Percentiles rank a stretch among this genome's conserved stretches.
These are phyloP conservation scores for Plagiodera versicolora DNA, from an alignment of 2,888 invertebrate genomes.

Conservation along the genomic window DNA sequence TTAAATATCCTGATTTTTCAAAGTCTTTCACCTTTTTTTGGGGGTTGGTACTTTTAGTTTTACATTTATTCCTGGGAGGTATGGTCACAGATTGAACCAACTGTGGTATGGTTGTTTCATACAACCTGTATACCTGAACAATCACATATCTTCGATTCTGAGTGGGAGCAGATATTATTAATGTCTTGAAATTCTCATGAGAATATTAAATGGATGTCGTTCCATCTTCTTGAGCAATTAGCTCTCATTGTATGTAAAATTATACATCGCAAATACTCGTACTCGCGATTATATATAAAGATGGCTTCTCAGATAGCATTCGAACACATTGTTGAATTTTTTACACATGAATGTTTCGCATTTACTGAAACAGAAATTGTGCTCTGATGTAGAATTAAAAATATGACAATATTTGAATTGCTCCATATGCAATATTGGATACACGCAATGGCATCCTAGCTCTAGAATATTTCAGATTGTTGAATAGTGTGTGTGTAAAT, in stretches of 20 bases:
- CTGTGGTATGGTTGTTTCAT: too few relatives aligned
- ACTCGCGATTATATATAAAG: constrained; percentile 17
- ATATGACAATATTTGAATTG: too few relatives aligned
- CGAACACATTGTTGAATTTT: constrained; percentile 21
- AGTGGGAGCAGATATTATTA: constrained; percentile 5
- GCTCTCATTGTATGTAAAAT: constrained; percentile 26
- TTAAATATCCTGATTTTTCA: too few relatives aligned
- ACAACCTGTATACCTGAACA: not conserved
- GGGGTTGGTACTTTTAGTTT: too few relatives aligned
- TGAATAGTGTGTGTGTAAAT: too few relatives aligned
- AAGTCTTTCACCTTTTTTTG: too few relatives aligned
- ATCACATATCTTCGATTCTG: not conserved
- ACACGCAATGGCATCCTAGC: too few relatives aligned
- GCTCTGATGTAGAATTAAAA: not conserved
- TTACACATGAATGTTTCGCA: constrained; percentile 22
- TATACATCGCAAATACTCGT: constrained; percentile 25
- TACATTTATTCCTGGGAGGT: too few relatives aligned
- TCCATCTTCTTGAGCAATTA: constrained; percentile 22
- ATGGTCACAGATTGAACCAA: too few relatives aligned
- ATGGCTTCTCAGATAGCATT: constrained; percentile 28
- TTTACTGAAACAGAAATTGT: constrained; percentile 15
- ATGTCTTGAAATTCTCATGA: constrained; percentile 12
- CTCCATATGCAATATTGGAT: too few relatives aligned
- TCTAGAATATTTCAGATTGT: too few relatives aligned
- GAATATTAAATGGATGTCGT: constrained; percentile 18